Evolutionary conservation across 2,113 vertebrate species (phyloP), one percentile per base, ranked within the genome.

Genomic region (Zosterops borbonicus): DNA sequence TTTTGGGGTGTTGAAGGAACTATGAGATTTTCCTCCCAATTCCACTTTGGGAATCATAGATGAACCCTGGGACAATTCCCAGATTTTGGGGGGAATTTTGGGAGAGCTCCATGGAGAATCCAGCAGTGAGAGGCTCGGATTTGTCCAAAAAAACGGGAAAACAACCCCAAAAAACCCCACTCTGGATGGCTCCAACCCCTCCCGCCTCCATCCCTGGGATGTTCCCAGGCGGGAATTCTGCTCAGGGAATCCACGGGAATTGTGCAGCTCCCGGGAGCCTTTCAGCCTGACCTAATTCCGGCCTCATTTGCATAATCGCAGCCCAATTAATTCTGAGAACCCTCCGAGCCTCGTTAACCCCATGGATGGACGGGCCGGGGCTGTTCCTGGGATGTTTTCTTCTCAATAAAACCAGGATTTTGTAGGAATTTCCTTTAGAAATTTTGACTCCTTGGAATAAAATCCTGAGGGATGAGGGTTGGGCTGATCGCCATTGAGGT

Each of bases 151-250:
- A 74, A 56, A 12, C 0, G 3, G 56, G 27, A 18, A 84, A 87
- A 81, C 1, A 35, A 1, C 2, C 2, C 20, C 8, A 6, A 52
- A 92, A 83, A 83, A 28, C 8, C 9, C 2, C 10, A 14, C 14
- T 74, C 27, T 9, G 44, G 47, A 3, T 15, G 0, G 0, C 13
- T 70, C 27, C 0, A 2, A 9, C 24, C 33, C 28, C 49, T 44
- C 35, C 49, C 1, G 5, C 24, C 24, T 6, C 27, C 29, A 25
- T 20, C 24, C 44, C 23, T 0, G n/a, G 53, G 46, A 23, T 0
- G 4, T 10, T 52, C 25, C 56, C 2, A 1, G 2, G 0, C 0
- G 1, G 58, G 73, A 62, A 71, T 1, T 1, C 77, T 10, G 23
- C 29, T 47, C 52, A 11, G 20, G 1, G 13, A 44, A 70, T 68